Conservation (phyloP, 2,888 invertebrate genomes). For the Drosophila mulleri region DNA sequence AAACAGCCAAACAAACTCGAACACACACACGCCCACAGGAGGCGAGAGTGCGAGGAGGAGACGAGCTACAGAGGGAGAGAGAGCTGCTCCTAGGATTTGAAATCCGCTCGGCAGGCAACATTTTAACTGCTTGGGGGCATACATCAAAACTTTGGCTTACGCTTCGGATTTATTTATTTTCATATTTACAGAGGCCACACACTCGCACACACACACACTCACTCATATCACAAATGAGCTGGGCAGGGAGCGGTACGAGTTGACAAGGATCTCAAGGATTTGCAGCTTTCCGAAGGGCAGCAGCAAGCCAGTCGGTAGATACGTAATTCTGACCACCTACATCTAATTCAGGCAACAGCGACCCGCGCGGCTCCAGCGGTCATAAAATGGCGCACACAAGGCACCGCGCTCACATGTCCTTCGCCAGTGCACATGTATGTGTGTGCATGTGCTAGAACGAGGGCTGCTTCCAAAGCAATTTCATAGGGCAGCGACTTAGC, state of each 20-base stretch:
- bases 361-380: slow-evolving; percentile 52
- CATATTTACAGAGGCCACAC: slow-evolving; percentile 75
- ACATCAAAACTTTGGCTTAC: slow-evolving; percentile 82
- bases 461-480: slow-evolving; percentile 22
- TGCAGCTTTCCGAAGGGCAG: slow-evolving; percentile 60
- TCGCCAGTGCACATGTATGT: slow-evolving; percentile 44
- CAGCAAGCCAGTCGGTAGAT: slow-evolving; percentile 36
- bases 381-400: slow-evolving; percentile 58
- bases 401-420: slow-evolving; percentile 46
- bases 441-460: slow-evolving; percentile 22
- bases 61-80: background rate
- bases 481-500: background rate
- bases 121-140: slow-evolving; percentile 80
- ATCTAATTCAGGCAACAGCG: slow-evolving; percentile 64
- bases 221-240: slow-evolving; percentile 49
- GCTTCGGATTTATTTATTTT: slow-evolving; percentile 82
- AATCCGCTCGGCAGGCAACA: slow-evolving; percentile 64
- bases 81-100: slow-evolving; percentile 70
- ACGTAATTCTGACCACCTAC: slow-evolving; percentile 60
- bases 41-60: background rate
- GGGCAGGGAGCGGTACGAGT: slow-evolving; percentile 33
- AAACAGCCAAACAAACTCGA: slow-evolving; percentile 36
- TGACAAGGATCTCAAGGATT: slow-evolving; percentile 82
- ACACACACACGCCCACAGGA: slow-evolving; percentile 22
- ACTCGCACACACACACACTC: slow-evolving; percentile 40